Evolutionary conservation across 2,888 invertebrate species (phyloP).

Genomic region (Apodemia hepburni): DNA sequence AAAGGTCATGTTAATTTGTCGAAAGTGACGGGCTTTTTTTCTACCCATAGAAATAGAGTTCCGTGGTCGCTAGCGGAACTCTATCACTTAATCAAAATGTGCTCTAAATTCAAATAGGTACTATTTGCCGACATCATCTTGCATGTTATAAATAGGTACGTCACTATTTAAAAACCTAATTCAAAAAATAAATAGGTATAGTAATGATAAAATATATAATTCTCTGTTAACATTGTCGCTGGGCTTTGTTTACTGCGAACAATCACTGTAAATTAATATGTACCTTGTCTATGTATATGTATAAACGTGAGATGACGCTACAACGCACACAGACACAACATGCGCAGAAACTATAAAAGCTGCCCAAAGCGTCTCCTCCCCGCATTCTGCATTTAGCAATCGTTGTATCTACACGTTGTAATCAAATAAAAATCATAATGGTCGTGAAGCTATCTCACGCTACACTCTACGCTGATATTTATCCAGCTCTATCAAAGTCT

Average conservation of each 20-base stretch:
- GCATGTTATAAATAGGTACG: conserved; percentile 14
- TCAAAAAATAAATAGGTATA: conserved; percentile 12
- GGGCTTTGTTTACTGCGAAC: conserved; percentile 35
- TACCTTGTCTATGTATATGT: conserved; percentile 26
- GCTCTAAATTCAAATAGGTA: not conserved
- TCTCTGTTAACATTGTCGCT: conserved; percentile 33
- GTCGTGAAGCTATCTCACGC: conserved; percentile 41
- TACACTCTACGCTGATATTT: conserved; percentile 39
- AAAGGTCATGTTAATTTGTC: too few species aligned
- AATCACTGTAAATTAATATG: conserved; percentile 24
- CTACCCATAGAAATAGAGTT: too few species aligned
- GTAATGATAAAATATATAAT: not conserved
- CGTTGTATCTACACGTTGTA: conserved; percentile 34
- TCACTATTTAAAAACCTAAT: conserved; percentile 24
- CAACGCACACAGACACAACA: conserved; percentile 29
- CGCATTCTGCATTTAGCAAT: conserved; percentile 36
- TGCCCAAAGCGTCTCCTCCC: conserved; percentile 31
- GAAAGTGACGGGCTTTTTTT: too few species aligned
- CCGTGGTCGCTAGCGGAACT: too few species aligned
- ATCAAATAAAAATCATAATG: conserved; percentile 32
- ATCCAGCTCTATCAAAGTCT: conserved; percentile 37
- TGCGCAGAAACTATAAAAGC: conserved; percentile 36
- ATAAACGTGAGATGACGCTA: conserved; percentile 29
- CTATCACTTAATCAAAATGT: not conserved
- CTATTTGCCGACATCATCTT: not conserved